A percentile compares a stretch with the other conserved stretches of the same genome.
Evolutionary conservation across 2,113 vertebrate genomes (phyloP).

Genomic region (Picathartes gymnocephalus): DNA sequence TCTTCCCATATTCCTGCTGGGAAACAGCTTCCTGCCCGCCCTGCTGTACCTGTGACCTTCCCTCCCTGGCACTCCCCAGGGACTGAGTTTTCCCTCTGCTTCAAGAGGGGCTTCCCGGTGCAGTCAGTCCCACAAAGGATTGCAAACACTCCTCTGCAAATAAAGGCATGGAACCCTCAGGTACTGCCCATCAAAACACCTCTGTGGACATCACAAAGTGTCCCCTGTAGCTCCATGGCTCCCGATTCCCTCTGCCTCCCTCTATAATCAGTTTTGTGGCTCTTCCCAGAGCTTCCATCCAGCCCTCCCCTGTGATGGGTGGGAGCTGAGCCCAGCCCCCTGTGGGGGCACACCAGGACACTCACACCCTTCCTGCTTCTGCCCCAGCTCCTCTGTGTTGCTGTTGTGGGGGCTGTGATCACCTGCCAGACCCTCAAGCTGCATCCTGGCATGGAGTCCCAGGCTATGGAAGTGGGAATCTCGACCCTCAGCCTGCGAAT

Average conservation of each 20-base stretch:
- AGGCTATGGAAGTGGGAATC: not conserved
- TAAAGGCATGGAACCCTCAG: not conserved
- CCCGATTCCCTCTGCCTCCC: not conserved
- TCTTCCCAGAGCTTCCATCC: not conserved
- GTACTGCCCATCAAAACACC: not conserved
- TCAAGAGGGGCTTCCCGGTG: not conserved
- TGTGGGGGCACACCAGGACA: not conserved
- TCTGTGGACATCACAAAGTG: not conserved
- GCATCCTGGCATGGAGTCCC: not conserved
- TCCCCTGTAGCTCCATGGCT: not conserved
- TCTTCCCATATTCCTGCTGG: not conserved
- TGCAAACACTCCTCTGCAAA: not conserved
- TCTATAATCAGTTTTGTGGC: not conserved
- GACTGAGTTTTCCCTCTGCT: not conserved
- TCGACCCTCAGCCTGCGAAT: not conserved
- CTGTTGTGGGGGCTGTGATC: not conserved
- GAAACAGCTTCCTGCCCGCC: not conserved
- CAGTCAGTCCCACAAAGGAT: not conserved
- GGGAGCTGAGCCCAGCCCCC: not conserved
- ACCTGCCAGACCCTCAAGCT: not conserved
- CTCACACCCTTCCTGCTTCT: not conserved
- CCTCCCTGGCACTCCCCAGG: not conserved
- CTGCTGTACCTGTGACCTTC: not conserved
- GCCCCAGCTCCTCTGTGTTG: not conserved
- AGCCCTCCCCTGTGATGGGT: not conserved